A percentile compares a stretch with the other conserved stretches of the same genome.
phyloP scores from a whole-genome alignment of 2,888 invertebrate genomes.

The Apotomis betuletana region DNA sequence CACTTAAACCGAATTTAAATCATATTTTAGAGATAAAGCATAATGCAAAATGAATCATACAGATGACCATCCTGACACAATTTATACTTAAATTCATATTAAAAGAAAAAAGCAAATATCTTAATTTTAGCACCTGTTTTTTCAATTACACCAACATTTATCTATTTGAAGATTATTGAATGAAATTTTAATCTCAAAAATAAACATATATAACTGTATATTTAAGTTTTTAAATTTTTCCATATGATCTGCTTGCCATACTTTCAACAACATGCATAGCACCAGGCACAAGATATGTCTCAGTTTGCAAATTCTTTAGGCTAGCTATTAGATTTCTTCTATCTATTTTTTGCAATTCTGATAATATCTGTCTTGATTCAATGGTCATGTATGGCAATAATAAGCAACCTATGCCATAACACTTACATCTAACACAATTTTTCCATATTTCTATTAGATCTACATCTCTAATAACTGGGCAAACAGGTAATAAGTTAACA shows the following conservation, averaged over 20 bases:
- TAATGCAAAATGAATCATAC: no score
- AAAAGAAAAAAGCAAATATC: no score
- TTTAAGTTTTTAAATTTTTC: slow-evolving; percentile 47
- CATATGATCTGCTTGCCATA: slow-evolving; percentile 62
- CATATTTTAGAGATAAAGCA: no score
- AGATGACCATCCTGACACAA: no score
- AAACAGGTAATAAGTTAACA: slow-evolving; percentile 74
- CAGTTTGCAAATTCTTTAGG: slow-evolving; percentile 75
- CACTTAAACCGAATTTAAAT: no score
- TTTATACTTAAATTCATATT: no score
- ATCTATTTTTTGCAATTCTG: slow-evolving; percentile 74
- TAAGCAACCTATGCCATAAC: slow-evolving; percentile 73
- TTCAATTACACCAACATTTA: not conserved
- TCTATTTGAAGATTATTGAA: not conserved
- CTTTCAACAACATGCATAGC: slow-evolving; percentile 77
- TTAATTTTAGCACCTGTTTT: not conserved
- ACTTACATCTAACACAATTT: slow-evolving; percentile 75
- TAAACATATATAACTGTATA: not conserved
- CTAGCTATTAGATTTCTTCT: slow-evolving; percentile 73
- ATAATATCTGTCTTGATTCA: slow-evolving; percentile 65
- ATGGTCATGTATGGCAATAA: slow-evolving; percentile 75
- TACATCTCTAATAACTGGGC: slow-evolving; percentile 74
- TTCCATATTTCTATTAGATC: slow-evolving; percentile 78
- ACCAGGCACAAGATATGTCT: slow-evolving; percentile 75
- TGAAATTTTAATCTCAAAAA: not conserved